These are phyloP conservation scores for Acrossocheilus wenchowensis DNA, from an alignment of 2,797 vertebrate species.

Conservation along the genomic window DNA sequence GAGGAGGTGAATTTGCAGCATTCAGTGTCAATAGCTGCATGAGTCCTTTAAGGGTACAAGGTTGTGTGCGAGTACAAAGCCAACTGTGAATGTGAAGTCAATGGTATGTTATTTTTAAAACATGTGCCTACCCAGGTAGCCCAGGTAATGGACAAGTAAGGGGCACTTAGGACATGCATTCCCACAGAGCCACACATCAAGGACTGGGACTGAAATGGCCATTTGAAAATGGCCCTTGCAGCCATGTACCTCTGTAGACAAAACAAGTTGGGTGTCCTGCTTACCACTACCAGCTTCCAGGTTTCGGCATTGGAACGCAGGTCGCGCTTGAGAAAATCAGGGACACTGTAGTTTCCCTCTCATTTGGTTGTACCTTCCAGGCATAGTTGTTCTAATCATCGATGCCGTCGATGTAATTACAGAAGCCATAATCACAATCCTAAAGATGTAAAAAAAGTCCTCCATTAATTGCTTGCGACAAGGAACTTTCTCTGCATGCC, in stretches of 20 bases:
- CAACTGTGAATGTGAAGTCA: conserved; percentile 36
- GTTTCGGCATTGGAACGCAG: conserved; percentile 59
- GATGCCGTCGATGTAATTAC: conserved; percentile 73
- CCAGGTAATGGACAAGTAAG: conserved; percentile 46
- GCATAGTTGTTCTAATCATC: conserved; percentile 73
- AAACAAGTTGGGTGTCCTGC: conserved; percentile 6
- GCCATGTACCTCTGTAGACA: neutral
- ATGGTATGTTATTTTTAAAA: conserved; percentile 44
- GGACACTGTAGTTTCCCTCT: conserved; percentile 58
- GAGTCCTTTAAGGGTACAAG: conserved; percentile 55
- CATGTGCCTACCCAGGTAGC: conserved; percentile 7
- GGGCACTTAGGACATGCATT: conserved; percentile 31
- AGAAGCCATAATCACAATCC: conserved; percentile 74
- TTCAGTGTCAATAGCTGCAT: conserved; percentile 47
- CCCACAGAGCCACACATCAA: conserved; percentile 22
- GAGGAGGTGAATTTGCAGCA: conserved; percentile 47
- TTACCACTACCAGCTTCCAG: conserved; percentile 8
- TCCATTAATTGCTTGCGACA: conserved; percentile 71
- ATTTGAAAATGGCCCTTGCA: conserved; percentile 16
- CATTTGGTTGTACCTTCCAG: conserved; percentile 72
- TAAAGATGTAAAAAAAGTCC: conserved; percentile 72
- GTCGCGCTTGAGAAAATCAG: conserved; percentile 60
- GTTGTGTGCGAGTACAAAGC: conserved; percentile 45
- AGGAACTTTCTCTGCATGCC: conserved; percentile 52
- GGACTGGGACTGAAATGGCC: conserved; percentile 7